These are phyloP conservation scores for Sinocyclocheilus anophthalmus DNA, from an alignment of 2,113 vertebrate genomes.

Conservation along the genomic window DNA sequence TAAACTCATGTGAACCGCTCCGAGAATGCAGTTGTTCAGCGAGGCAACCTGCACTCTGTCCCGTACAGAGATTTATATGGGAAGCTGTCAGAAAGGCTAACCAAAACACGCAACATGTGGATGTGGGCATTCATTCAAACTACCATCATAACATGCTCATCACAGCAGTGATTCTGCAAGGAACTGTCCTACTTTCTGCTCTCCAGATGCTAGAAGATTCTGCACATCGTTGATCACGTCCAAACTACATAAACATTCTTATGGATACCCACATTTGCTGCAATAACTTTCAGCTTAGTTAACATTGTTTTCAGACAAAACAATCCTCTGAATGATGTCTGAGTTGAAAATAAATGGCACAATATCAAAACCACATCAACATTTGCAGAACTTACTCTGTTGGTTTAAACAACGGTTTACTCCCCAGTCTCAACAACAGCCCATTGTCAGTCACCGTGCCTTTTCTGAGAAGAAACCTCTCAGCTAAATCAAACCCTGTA, in stretches of 20 bases:
- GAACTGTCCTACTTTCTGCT: constrained; percentile 36
- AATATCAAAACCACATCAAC: constrained; percentile 8
- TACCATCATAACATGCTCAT: constrained; percentile 33
- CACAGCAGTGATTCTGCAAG: background rate
- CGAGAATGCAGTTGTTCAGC: background rate
- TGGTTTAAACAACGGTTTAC: constrained; percentile 84
- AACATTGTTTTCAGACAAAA: background rate
- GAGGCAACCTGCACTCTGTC: background rate
- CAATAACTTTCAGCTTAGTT: background rate
- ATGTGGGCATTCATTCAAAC: constrained; percentile 32
- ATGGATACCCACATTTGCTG: constrained; percentile 5
- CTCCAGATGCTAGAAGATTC: constrained; percentile 36
- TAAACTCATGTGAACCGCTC: background rate
- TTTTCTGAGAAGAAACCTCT: constrained; percentile 86
- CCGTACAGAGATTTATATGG: constrained; percentile 9
- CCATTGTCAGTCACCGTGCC: constrained; percentile 81
- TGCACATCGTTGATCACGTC: constrained; percentile 26
- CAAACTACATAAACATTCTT: constrained; percentile 25
- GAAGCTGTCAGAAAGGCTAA: background rate
- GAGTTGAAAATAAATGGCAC: constrained; percentile 7
- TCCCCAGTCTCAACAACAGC: constrained; percentile 87
- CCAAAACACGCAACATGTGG: constrained; percentile 33
- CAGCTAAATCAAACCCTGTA: constrained; percentile 91
- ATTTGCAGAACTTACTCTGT: constrained; percentile 79
- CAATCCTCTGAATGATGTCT: background rate